phyloP scores from a whole-genome alignment of 2,888 invertebrate species.

The Spodoptera littoralis region DNA sequence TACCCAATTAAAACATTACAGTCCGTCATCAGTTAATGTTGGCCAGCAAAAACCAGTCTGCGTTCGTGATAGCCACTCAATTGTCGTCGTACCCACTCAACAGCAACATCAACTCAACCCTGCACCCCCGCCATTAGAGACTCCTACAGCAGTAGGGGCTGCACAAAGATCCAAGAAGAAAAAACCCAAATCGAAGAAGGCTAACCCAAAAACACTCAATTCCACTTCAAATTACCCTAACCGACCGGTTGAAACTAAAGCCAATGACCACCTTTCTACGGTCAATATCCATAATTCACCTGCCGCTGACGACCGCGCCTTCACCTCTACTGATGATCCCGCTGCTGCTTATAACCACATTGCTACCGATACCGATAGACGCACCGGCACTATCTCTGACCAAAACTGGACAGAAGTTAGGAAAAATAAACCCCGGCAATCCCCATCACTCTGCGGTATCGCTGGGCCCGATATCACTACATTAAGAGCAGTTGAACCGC shows the following conservation, averaged over 20 bases:
- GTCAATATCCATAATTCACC: background rate
- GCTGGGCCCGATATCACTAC: no score
- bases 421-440: no score
- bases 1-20: conserved; percentile 5
- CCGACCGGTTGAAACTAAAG: no score
- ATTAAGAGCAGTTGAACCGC: no score
- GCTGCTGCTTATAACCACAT: background rate
- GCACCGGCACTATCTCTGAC: background rate
- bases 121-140: background rate
- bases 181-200: conserved; percentile 1
- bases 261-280: background rate
- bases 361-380: no score
- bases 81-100: background rate
- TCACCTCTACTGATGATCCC: background rate
- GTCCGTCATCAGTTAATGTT: background rate
- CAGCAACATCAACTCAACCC: background rate
- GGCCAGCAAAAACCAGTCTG: background rate
- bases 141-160: background rate
- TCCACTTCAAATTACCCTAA: no score
- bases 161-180: background rate
- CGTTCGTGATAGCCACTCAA: background rate
- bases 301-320: background rate
- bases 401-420: conserved; percentile 9
- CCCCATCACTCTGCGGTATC: no score
- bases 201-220: background rate